Evolutionary conservation across 2,888 invertebrate genomes (phyloP).

Genomic region (Trilocha varians): DNA sequence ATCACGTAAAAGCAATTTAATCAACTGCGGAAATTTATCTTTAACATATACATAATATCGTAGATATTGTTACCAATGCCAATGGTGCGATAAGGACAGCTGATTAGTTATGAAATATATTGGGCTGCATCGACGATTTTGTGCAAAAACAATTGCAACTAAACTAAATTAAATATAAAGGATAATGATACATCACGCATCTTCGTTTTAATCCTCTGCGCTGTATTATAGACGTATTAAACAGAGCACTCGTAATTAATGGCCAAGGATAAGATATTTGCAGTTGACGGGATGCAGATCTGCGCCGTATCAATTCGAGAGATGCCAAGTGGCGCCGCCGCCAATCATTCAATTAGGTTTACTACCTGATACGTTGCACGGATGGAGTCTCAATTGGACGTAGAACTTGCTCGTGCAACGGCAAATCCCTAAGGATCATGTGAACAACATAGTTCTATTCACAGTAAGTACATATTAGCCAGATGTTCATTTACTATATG

Average conservation of each 20-base stretch:
- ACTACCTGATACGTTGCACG: slow-evolving; percentile 26
- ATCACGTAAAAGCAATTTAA: slow-evolving; percentile 24
- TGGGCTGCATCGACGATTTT: slow-evolving; percentile 9
- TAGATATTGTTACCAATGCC: slow-evolving; percentile 25
- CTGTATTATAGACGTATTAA: background rate
- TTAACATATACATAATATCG: slow-evolving; percentile 26
- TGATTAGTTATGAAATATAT: slow-evolving; percentile 16
- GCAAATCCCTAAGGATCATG: slow-evolving; percentile 3
- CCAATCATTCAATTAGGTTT: slow-evolving; percentile 58
- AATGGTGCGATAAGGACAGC: slow-evolving; percentile 26
- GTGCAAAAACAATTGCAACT: background rate
- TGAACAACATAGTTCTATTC: no score
- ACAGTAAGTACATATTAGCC: no score
- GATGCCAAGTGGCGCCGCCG: slow-evolving; percentile 54
- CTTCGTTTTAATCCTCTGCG: background rate
- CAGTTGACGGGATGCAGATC: slow-evolving; percentile 37
- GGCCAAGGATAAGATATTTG: slow-evolving; percentile 36
- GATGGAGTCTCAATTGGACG: slow-evolving; percentile 28
- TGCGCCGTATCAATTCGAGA: slow-evolving; percentile 52
- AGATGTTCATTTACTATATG: no score
- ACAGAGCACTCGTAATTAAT: slow-evolving; percentile 19
- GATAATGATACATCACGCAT: background rate
- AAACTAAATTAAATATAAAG: background rate
- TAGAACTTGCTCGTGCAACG: slow-evolving; percentile 5
- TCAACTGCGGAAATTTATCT: slow-evolving; percentile 29